phyloP scores from a whole-genome alignment of 1,140 invertebrate species.

The Spodoptera frugiperda region DNA sequence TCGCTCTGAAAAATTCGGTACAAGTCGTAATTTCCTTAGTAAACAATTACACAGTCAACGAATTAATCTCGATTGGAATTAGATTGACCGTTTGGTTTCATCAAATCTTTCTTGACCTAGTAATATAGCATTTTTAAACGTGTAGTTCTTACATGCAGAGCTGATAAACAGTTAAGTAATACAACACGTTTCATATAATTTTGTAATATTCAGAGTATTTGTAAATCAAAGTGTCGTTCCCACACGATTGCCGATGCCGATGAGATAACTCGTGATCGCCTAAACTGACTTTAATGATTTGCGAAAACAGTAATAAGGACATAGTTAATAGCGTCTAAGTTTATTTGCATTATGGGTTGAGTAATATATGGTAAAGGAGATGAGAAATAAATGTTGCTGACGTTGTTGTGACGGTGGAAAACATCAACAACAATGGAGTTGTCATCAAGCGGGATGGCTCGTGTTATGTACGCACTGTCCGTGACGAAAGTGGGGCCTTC shows the following conservation, averaged over 20 bases:
- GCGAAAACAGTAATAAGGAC: constrained; percentile 20
- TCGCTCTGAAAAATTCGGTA: constrained; percentile 1
- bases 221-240: constrained; percentile 2
- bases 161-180: constrained; percentile 29
- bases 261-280: constrained; percentile 36
- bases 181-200: constrained; percentile 6
- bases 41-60: too few relatives aligned
- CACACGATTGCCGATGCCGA: constrained; percentile 12
- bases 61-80: neutral
- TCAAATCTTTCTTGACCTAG: neutral
- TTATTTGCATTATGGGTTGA: neutral
- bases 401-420: constrained; percentile 20
- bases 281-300: constrained; percentile 13
- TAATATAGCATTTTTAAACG: neutral
- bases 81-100: neutral
- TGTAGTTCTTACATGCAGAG: neutral
- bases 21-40: too few relatives aligned
- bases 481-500: constrained; percentile 65
- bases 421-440: constrained; percentile 28
- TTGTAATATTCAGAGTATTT: constrained; percentile 9
- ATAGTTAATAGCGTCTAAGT: neutral
- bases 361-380: neutral
- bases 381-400: constrained; percentile 9
- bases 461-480: constrained; percentile 38
- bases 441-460: constrained; percentile 13